Conservation (phyloP, 2,113 vertebrate species). For the Fulmarus glacialis region DNA sequence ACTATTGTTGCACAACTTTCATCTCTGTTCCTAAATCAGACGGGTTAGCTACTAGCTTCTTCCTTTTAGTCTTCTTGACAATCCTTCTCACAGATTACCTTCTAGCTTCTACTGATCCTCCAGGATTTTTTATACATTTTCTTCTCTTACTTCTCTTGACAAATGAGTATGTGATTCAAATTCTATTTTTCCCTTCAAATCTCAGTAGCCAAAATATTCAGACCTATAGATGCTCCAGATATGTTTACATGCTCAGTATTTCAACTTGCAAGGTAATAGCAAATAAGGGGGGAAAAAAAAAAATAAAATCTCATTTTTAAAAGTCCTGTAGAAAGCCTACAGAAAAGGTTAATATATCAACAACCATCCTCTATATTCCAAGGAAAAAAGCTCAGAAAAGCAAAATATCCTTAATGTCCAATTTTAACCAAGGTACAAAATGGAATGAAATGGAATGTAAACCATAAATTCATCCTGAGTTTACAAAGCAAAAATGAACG, state of each 20-base stretch:
- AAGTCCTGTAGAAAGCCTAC: constrained; percentile 11
- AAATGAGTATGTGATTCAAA: constrained; percentile 11
- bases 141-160: constrained; percentile 17
- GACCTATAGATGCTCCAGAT: not conserved
- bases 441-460: constrained; percentile 14
- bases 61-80: constrained; percentile 27
- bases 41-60: not conserved
- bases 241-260: constrained; percentile 35
- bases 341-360: constrained; percentile 21
- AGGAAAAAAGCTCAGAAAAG: constrained; percentile 1
- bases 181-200: constrained; percentile 23
- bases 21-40: not conserved
- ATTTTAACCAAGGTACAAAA: constrained; percentile 37
- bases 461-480: not conserved
- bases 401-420: constrained; percentile 5
- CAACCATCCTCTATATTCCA: not conserved
- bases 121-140: not conserved
- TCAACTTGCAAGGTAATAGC: constrained; percentile 21
- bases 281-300: not conserved
- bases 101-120: not conserved
- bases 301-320: not conserved
- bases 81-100: not conserved
- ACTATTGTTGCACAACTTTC: not conserved
- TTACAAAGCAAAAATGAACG: not conserved
- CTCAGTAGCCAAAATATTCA: constrained; percentile 25